Percentiles rank a stretch among this genome's conserved stretches.
These are phyloP conservation scores for Enteromius radiatus DNA, from an alignment of 2,797 vertebrate genomes.

Conservation along the genomic window DNA sequence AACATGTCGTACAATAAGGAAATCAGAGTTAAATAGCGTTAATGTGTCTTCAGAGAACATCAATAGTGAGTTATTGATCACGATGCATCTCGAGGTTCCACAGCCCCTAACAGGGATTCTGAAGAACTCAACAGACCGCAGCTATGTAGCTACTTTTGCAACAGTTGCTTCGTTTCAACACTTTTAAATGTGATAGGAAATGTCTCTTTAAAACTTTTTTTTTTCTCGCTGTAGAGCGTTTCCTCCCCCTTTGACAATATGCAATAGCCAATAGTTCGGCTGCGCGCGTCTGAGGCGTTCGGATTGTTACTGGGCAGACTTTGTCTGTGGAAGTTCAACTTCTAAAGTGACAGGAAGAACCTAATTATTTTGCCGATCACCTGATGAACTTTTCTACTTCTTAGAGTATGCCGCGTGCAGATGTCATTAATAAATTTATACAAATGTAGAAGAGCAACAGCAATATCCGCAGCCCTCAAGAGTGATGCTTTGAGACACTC, in stretches of 20 bases:
- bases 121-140: constrained; percentile 6
- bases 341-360: constrained; percentile 13
- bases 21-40: neutral
- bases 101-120: constrained; percentile 10
- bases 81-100: neutral
- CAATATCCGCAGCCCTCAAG: neutral
- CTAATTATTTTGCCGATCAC: constrained; percentile 36
- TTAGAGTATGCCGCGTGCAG: neutral
- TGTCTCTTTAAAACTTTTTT: constrained; percentile 90
- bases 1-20: neutral
- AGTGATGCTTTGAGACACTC: neutral
- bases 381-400: neutral
- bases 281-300: constrained; percentile 79
- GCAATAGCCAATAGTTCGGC: constrained; percentile 93
- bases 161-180: constrained; percentile 46
- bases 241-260: constrained; percentile 84
- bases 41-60: constrained; percentile 15
- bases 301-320: constrained; percentile 97
- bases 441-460: neutral
- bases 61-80: neutral
- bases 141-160: constrained; percentile 4
- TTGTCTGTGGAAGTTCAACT: constrained; percentile 46
- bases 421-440: neutral
- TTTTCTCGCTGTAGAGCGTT: constrained; percentile 76
- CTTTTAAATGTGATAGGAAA: constrained; percentile 73